These are phyloP conservation scores for Lasioglossum marginatum DNA, from an alignment of 2,888 invertebrate genomes.

Conservation along the genomic window DNA sequence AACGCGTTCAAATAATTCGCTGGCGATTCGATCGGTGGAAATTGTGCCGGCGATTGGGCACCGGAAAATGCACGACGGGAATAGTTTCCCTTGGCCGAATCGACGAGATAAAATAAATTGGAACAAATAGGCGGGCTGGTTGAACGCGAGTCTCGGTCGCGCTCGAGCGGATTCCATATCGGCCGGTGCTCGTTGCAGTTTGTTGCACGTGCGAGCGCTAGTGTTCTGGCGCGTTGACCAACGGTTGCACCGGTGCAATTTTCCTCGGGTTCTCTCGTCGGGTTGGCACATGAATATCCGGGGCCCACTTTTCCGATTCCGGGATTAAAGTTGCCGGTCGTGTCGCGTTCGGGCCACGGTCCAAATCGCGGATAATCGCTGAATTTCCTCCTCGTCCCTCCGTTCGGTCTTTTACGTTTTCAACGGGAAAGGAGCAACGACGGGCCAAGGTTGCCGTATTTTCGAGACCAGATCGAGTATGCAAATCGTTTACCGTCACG, in stretches of 20 bases:
- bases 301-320: background rate
- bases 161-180: background rate
- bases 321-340: constrained; percentile 14
- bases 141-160: background rate
- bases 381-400: background rate
- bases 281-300: background rate
- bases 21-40: background rate
- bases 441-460: constrained; percentile 42
- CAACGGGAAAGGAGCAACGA: background rate
- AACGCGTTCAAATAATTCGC: background rate
- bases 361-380: constrained; percentile 22
- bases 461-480: constrained; percentile 54
- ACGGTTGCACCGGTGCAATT: background rate
- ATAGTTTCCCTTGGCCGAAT: background rate
- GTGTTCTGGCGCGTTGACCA: background rate
- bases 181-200: background rate
- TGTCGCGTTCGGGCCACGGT: background rate
- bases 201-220: background rate
- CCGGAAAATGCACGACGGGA: background rate
- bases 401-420: background rate
- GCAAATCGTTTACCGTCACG: constrained; percentile 40
- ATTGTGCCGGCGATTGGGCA: background rate
- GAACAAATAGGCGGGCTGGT: background rate
- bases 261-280: background rate
- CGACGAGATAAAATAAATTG: background rate